phyloP scores from a whole-genome alignment of 2,797 vertebrate species.

The Otolemur crassicaudatus region DNA sequence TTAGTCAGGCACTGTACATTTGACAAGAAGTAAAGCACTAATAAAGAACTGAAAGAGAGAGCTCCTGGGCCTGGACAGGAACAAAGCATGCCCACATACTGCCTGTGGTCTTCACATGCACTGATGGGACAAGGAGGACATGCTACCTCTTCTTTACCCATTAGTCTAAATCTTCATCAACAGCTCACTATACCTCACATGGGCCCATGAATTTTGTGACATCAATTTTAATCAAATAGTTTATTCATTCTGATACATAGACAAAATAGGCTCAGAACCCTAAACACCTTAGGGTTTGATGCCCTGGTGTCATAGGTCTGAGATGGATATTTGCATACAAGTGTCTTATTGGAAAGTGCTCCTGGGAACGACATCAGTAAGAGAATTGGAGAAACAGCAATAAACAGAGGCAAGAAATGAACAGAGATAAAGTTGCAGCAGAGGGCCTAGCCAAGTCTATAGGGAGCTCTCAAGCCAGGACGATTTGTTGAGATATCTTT shows the following conservation, averaged over 20 bases:
- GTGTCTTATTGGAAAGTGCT: not conserved
- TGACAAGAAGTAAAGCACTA: slow-evolving; percentile 17
- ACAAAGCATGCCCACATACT: not conserved
- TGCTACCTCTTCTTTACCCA: not conserved
- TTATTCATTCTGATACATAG: not conserved
- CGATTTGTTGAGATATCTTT: not conserved
- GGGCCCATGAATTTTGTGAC: not conserved
- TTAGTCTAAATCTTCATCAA: not conserved
- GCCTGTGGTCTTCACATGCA: not conserved
- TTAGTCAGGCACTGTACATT: not conserved
- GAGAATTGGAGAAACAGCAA: not conserved
- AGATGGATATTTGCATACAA: not conserved
- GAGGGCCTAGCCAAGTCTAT: not conserved
- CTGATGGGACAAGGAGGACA: not conserved
- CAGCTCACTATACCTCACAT: not conserved
- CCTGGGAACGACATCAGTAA: not conserved
- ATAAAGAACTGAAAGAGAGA: not conserved
- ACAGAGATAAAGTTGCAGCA: not conserved
- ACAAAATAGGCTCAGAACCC: not conserved
- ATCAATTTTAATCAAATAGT: not conserved
- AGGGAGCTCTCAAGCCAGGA: not conserved
- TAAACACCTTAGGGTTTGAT: not conserved
- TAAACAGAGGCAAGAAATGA: not conserved
- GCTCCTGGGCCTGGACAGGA: not conserved
- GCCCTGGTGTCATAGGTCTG: not conserved